phyloP scores from a whole-genome alignment of 2,113 vertebrate species.

The Beaufortia kweichowensis region DNA sequence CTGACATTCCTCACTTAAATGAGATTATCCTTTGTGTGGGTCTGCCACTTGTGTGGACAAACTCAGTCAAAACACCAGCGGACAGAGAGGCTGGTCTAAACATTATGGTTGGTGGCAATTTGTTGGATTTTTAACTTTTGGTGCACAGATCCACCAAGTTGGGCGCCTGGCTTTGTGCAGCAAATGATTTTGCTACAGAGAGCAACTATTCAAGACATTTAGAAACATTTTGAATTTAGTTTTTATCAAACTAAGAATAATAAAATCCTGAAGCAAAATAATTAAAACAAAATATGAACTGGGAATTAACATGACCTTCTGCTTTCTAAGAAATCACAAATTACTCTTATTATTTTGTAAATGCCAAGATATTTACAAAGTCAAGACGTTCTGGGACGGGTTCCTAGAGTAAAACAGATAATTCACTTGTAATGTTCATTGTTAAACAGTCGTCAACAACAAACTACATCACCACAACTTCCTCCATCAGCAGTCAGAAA shows the following conservation, averaged over 20 bases:
- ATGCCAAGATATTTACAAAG: too few relatives aligned
- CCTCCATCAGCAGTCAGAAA: not conserved
- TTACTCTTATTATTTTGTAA: not conserved
- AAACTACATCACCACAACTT: not conserved
- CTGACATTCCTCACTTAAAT: constrained; percentile 64
- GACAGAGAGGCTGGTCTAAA: not conserved
- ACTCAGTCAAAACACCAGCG: constrained; percentile 35
- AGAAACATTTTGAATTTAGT: too few relatives aligned
- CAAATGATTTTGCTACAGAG: too few relatives aligned
- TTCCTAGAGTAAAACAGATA: not conserved
- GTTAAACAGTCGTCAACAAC: not conserved
- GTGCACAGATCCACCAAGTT: too few relatives aligned
- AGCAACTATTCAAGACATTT: too few relatives aligned
- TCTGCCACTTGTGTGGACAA: not conserved
- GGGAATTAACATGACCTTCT: not conserved
- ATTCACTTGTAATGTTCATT: not conserved
- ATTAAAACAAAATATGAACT: not conserved
- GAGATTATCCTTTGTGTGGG: constrained; percentile 61
- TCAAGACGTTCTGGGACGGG: not conserved
- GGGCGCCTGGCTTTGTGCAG: too few relatives aligned
- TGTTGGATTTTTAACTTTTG: too few relatives aligned
- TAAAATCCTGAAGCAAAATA: constrained; percentile 22
- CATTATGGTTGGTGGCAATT: too few relatives aligned
- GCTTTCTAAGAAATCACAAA: not conserved
- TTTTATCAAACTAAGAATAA: too few relatives aligned